Conservation (phyloP, 2,797 vertebrate species). For the Periophthalmus magnuspinnatus region DNA sequence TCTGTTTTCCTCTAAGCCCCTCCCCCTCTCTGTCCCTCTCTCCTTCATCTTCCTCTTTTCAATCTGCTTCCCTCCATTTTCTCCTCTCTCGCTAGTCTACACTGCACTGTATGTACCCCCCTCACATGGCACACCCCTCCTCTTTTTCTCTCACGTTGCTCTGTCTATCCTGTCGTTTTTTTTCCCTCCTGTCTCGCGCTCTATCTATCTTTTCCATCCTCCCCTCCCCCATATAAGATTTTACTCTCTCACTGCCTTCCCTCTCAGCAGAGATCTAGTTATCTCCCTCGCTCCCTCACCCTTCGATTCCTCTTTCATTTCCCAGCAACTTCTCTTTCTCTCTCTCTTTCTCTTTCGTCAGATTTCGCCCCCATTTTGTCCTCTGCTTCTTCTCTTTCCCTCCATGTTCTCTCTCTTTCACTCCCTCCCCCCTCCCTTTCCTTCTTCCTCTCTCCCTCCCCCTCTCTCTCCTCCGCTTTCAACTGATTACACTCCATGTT, state of each 20-base stretch:
- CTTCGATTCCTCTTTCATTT: constrained; percentile 74
- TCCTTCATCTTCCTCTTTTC: constrained; percentile 38
- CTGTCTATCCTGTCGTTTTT: constrained; percentile 30
- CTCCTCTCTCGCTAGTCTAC: constrained; percentile 40
- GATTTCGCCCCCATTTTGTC: constrained; percentile 15
- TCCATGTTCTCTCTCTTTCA: constrained; percentile 56
- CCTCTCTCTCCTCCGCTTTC: neutral
- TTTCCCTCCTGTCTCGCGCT: constrained; percentile 24
- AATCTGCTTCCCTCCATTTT: constrained; percentile 33
- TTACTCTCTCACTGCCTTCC: constrained; percentile 58
- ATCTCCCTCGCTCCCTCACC: constrained; percentile 66
- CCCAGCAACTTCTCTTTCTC: constrained; percentile 59
- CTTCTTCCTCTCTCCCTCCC: constrained; percentile 40
- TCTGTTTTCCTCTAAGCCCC: constrained; percentile 35
- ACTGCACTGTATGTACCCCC: constrained; percentile 51
- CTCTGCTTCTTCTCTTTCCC: constrained; percentile 37
- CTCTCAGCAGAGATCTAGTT: constrained; percentile 50
- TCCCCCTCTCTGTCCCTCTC: constrained; percentile 37
- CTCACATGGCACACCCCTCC: constrained; percentile 38
- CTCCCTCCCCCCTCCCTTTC: constrained; percentile 43
- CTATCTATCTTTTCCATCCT: constrained; percentile 50
- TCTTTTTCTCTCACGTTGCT: constrained; percentile 36
- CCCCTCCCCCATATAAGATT: constrained; percentile 67
- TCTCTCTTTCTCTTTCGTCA: neutral
- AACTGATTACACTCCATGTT: neutral